Conservation (phyloP, 1,140 invertebrate genomes). For the Pseudomyrmex concolor region DNA sequence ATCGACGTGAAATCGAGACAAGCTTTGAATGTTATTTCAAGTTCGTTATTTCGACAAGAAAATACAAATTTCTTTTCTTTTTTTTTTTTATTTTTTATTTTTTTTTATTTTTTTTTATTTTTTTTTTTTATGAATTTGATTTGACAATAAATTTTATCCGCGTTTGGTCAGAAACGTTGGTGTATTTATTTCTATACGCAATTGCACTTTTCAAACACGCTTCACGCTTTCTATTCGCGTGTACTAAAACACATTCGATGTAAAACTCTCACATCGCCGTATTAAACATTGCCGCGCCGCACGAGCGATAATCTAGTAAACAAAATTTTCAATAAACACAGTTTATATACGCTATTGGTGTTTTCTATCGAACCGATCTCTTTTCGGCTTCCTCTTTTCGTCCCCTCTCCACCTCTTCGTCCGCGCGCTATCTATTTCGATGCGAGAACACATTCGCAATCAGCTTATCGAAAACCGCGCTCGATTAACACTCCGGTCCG, state of each 20-base stretch:
- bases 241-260: constrained; percentile 24
- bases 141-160: neutral
- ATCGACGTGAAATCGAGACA: constrained; percentile 52
- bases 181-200: neutral
- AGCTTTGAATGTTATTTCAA: constrained; percentile 36
- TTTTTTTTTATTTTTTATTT: neutral
- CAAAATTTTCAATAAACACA: constrained; percentile 52
- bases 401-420: neutral
- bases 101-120: neutral
- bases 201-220: neutral
- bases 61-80: too few species aligned
- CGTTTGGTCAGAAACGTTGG: neutral
- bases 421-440: constrained; percentile 17
- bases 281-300: constrained; percentile 29
- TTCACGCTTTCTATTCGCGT: neutral
- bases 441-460: constrained; percentile 33
- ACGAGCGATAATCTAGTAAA: constrained; percentile 41
- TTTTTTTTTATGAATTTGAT: neutral
- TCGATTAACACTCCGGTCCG: constrained; percentile 35
- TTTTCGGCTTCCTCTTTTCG: too few species aligned
- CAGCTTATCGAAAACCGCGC: constrained; percentile 33
- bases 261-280: constrained; percentile 24
- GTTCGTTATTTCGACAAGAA: neutral
- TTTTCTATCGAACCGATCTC: too few species aligned
- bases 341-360: constrained; percentile 2